Conservation (phyloP, 1,140 invertebrate genomes). For the Elymnias hypermnestra region DNA sequence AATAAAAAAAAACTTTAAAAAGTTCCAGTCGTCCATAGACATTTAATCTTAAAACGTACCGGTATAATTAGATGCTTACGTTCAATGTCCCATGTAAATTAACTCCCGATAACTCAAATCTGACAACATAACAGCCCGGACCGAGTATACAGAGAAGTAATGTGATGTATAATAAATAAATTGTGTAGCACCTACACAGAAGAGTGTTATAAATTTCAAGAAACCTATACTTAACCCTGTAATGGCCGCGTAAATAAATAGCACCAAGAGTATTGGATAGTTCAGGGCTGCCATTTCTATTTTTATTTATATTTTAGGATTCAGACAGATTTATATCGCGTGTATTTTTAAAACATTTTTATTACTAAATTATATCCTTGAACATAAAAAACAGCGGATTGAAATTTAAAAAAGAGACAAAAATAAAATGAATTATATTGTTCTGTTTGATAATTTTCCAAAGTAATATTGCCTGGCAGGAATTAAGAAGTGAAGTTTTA, state of each 20-base stretch:
- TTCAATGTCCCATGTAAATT: constrained; percentile 8
- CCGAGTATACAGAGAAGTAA: constrained; percentile 5
- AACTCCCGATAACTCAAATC: constrained; percentile 20
- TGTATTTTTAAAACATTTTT: no score
- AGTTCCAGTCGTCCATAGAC: no score
- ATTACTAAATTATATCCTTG: no score
- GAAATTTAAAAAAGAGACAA: not conserved
- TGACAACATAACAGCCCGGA: constrained; percentile 21
- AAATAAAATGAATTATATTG: no score
- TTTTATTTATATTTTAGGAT: not conserved
- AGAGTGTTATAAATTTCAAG: constrained; percentile 40
- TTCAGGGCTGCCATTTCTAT: constrained; percentile 27
- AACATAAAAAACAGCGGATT: not conserved
- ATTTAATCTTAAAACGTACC: not conserved
- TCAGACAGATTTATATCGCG: no score
- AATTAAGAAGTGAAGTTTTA: no score
- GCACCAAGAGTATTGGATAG: constrained; percentile 23
- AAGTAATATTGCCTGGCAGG: no score
- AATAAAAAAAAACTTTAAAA: no score
- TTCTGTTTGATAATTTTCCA: no score
- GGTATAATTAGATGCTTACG: constrained; percentile 3
- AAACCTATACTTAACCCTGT: constrained; percentile 48
- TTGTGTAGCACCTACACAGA: constrained; percentile 29
- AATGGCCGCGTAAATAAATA: constrained; percentile 46
- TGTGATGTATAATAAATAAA: constrained; percentile 12